Base-by-base conservation (phyloP, 2,797 vertebrate genomes). In the Semaprochilodus insignis region DNA sequence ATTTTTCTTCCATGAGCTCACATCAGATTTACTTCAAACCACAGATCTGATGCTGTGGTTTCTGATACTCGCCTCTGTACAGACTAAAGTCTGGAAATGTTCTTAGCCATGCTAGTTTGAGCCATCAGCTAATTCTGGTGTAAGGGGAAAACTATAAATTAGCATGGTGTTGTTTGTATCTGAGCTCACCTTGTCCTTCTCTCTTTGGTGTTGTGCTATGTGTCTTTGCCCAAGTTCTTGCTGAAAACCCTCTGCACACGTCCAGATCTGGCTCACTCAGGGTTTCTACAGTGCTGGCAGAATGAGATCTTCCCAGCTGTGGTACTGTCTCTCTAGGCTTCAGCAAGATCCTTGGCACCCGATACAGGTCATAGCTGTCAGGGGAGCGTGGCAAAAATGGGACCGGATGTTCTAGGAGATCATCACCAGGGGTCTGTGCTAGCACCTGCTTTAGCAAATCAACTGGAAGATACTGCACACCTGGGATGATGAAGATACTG, bases 401-500 rank as follows among this genome's bases (percentile, higher is more conserved):
- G 25, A 89, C 80, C 0, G 91, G 86, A 10, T 0, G 0, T 59
- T 93, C 89, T 0, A 86, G n/a, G 0, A 78, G 2, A 2, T 92
- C 91, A 19, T 92, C 90, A 17, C 8, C 2, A 55, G 90, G 6
- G 25, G 11, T 83, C 74, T 80, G 79, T 17, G 72, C 14, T 11
- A 78, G 44, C 57, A 93, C 75, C 15, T 0, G 59, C 62, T 8
- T 23, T 4, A 93, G 85, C 17, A 80, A 48, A 48, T 14, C 0
- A 14, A 15, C 23, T 17, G 91, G 88, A 17, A 92, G 82, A 84
- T 90, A 81, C 1, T 86, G 74, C 62, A 91, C 60, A 67, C 88
- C 91, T 6, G 90, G 85, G 7, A 93, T 79, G 77, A 93, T 83
- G 62, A 90, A 92, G 78, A 92, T 83, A 72, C 90, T 88, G 55